Evolutionary conservation across 2,113 vertebrate species (phyloP).

Genomic region (Leucopsar rothschildi): DNA sequence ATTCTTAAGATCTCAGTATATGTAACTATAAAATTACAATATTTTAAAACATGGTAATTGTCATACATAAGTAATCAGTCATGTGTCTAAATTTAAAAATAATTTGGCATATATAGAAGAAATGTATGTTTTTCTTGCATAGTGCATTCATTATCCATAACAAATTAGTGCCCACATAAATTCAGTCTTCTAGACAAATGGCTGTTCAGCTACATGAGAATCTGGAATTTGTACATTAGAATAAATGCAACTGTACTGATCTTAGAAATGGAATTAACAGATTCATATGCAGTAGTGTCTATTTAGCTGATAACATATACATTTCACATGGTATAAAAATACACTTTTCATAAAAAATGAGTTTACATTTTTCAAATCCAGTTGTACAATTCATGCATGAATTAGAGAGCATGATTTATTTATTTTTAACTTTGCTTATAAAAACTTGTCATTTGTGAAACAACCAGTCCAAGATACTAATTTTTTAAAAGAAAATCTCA

Average conservation of each 20-base stretch:
- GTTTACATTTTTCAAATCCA: background rate
- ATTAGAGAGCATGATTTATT: background rate
- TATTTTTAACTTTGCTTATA: background rate
- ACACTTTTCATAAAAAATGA: background rate
- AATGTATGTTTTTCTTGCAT: conserved; percentile 12
- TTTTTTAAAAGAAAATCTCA: background rate
- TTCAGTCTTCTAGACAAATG: conserved; percentile 55
- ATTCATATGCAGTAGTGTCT: background rate
- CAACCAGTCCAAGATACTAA: background rate
- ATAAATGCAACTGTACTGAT: background rate
- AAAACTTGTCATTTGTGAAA: background rate
- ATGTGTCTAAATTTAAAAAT: conserved; percentile 26
- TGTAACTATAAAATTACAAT: background rate
- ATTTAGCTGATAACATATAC: background rate
- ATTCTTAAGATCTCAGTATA: background rate
- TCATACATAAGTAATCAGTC: conserved; percentile 18
- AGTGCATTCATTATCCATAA: conserved; percentile 21
- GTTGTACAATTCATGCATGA: background rate
- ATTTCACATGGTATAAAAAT: background rate
- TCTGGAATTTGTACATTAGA: background rate
- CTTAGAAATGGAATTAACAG: background rate
- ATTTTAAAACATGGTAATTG: background rate
- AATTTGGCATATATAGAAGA: background rate
- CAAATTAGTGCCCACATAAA: conserved; percentile 16
- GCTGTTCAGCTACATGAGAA: background rate